phyloP scores from a whole-genome alignment of 2,888 invertebrate species.

The Drosophila birchii region DNA sequence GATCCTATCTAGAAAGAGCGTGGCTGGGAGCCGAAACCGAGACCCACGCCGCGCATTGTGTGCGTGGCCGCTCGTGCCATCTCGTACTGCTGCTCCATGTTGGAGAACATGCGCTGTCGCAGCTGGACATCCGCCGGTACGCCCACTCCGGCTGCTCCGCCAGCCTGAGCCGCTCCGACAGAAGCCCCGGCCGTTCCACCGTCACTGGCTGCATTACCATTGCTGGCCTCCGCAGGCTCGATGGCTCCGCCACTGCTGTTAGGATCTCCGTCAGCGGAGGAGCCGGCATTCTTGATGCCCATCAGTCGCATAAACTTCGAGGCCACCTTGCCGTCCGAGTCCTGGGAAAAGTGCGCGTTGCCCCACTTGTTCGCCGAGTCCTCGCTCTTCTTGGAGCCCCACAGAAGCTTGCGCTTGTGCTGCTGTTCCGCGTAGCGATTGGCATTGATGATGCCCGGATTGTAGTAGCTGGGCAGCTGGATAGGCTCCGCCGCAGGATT shows the following conservation, averaged over 20 bases:
- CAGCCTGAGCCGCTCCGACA: conserved; percentile 6
- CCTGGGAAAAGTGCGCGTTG: conserved; percentile 93
- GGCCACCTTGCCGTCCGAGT: conserved; percentile 95
- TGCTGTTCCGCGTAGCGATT: conserved; percentile 94
- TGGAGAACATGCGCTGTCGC: conserved; percentile 93
- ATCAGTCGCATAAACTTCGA: conserved; percentile 98
- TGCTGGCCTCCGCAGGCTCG: conserved; percentile 20
- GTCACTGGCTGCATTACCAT: conserved; percentile 16
- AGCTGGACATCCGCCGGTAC: conserved; percentile 81
- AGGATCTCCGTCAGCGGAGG: conserved; percentile 15
- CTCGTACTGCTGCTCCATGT: conserved; percentile 98
- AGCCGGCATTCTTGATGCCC: conserved; percentile 88
- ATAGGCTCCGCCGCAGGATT: conserved; percentile 41
- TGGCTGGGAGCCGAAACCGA: conserved; percentile 89
- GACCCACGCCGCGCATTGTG: conserved; percentile 95
- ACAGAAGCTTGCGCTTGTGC: conserved; percentile 95
- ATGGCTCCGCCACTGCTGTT: conserved; percentile 14
- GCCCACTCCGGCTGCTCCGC: conserved; percentile 10
- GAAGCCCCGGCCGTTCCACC: conserved; percentile 23
- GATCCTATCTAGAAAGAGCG: conserved; percentile 80
- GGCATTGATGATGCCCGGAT: conserved; percentile 90
- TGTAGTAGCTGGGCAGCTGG: conserved; percentile 89
- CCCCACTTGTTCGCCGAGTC: conserved; percentile 88
- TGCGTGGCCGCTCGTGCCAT: conserved; percentile 97
- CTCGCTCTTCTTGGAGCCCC: conserved; percentile 91